Evolutionary conservation across 1,140 invertebrate species (phyloP).

Genomic region (Brachionus plicatilis): DNA sequence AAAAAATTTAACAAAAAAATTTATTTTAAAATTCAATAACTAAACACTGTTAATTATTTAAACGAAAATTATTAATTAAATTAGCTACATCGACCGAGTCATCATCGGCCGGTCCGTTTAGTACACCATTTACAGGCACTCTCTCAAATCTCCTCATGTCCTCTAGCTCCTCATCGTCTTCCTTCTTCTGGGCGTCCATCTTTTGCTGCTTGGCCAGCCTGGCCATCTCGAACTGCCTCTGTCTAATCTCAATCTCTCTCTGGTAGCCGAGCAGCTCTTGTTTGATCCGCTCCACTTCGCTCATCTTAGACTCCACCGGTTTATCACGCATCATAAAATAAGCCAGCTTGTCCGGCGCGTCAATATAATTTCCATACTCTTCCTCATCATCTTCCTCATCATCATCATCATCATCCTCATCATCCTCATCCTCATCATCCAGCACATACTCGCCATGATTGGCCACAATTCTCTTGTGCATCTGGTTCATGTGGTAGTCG

Average conservation of each 20-base stretch:
- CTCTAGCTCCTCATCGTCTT: not conserved
- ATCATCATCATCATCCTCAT: not conserved
- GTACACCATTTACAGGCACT: not conserved
- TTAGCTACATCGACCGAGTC: conserved; percentile 28
- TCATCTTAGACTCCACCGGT: not conserved
- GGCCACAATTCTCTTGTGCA: not conserved
- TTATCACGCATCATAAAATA: conserved; percentile 32
- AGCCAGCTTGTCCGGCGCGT: conserved; percentile 1
- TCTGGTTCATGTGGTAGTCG: not conserved
- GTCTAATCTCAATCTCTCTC: conserved; percentile 21
- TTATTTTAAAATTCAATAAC: not conserved
- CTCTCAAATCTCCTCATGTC: conserved; percentile 21
- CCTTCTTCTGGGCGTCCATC: not conserved
- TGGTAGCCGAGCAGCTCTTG: conserved; percentile 28
- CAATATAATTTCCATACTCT: not conserved
- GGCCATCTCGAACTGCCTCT: not conserved
- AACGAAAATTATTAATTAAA: conserved; percentile 28
- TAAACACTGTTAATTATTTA: conserved; percentile 22
- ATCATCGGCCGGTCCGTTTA: not conserved
- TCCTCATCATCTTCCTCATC: not conserved
- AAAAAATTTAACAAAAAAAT: not conserved
- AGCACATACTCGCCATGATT: conserved; percentile 1
- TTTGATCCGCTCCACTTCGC: conserved; percentile 33
- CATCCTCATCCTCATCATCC: not conserved
- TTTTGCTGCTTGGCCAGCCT: conserved; percentile 5